phyloP scores from a whole-genome alignment of 2,888 invertebrate genomes.

The Phrixothrix hirtus region DNA sequence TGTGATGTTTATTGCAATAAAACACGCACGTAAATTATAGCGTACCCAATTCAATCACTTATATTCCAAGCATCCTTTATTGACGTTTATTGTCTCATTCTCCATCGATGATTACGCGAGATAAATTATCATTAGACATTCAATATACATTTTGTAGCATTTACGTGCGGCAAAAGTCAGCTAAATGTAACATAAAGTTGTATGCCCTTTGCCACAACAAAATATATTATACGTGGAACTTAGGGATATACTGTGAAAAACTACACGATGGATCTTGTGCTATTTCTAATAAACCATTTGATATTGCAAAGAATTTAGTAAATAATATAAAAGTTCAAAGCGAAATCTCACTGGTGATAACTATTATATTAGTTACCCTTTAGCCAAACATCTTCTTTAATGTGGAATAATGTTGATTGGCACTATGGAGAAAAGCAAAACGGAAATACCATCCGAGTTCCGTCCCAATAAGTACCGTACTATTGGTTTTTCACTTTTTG shows the following conservation, averaged over 20 bases:
- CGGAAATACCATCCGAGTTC: constrained; percentile 42
- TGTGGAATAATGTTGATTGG: constrained; percentile 8
- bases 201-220: constrained; percentile 35
- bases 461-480: constrained; percentile 32
- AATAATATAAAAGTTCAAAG: constrained; percentile 20
- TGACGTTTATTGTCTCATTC: no score
- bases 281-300: constrained; percentile 21
- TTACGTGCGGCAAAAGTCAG: no score
- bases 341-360: constrained; percentile 35
- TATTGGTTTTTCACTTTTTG: constrained; percentile 37
- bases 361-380: constrained; percentile 38
- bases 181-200: constrained; percentile 37
- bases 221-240: constrained; percentile 27
- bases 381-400: constrained; percentile 28
- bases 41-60: no score
- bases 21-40: no score
- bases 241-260: constrained; percentile 28
- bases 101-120: no score
- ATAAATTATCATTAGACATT: no score
- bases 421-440: constrained; percentile 38
- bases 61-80: no score
- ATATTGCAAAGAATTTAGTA: constrained; percentile 28
- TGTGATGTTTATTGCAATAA: no score
- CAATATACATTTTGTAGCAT: no score
- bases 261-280: constrained; percentile 30